Base-by-base conservation (phyloP, 2,797 vertebrate genomes). In the Poeciliopsis infans region DNA sequence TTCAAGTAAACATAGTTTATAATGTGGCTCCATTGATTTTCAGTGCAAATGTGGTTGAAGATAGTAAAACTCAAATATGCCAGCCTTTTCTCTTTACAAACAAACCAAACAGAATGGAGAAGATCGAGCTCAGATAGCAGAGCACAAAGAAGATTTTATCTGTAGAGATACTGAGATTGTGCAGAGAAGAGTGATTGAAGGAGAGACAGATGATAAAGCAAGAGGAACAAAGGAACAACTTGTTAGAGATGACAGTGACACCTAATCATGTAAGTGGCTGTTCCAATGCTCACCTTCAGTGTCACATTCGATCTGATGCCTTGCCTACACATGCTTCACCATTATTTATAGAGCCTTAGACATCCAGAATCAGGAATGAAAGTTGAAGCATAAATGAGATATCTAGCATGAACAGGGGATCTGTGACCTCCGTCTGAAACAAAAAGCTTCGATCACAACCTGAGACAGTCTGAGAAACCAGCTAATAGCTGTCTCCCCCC, bases 231-330 rank as follows among this genome's bases (percentile, higher is more conserved):
- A 81, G 36, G 43, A 69, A 85, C 75, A 71, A 74, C 79, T 83
- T 80, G 71, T 72, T 75, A 85, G 46, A 69, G 25, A 73, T 71
- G 82, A 85, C 5, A 15, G 61, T 85, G 85, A 86, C 1, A 16
- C 64, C 46, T 86, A 85, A 66, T 85, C 61, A 73, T 79, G 23
- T 64, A 66, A 74, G 79, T 68, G 81, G 84, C 74, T 86, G 75
- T 78, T 85, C 74, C 76, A 23, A 80, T n/a, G 0, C 72, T 83
- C 45, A 76, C 69, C 68, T 47, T 47, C 74, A 16, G 57, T 81
- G 77, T 83, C 84, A 81, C 11, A 12, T 82, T 77, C 74, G 77
- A 89, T 82, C 78, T 64, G 6, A 41, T 33, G 13, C 45, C 39
- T n/a, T 61, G 46, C 74, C 70, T 61, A 76, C 51, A 72, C 49